A percentile compares a stretch with the other conserved stretches of the same genome.
Conservation (phyloP, 2,797 vertebrate species). For the Phalloptychus januarius region DNA sequence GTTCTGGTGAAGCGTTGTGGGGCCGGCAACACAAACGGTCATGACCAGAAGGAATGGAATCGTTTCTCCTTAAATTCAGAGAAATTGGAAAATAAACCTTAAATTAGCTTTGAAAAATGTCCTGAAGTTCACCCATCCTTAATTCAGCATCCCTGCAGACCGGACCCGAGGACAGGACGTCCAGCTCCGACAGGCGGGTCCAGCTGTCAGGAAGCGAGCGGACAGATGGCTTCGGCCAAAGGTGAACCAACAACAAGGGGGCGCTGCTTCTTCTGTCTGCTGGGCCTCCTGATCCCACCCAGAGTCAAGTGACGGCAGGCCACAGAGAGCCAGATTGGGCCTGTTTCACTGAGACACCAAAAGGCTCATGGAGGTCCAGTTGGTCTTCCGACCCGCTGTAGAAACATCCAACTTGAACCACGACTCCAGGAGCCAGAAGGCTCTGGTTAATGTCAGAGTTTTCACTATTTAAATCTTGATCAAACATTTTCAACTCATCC, state of each 20-base stretch:
- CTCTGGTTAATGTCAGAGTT: neutral
- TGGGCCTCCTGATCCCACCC: constrained; percentile 41
- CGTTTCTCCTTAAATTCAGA: constrained; percentile 5
- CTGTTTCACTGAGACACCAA: neutral
- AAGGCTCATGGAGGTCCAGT: neutral
- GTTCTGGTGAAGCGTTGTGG: constrained; percentile 27
- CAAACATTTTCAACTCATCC: neutral
- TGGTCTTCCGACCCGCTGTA: neutral
- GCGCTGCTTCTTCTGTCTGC: constrained; percentile 76
- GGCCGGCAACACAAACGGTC: constrained; percentile 34
- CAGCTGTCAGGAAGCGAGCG: constrained; percentile 78
- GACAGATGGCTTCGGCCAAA: constrained; percentile 81
- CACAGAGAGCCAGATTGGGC: constrained; percentile 24
- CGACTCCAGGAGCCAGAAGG: neutral
- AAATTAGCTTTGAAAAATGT: constrained; percentile 40
- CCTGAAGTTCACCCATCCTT: constrained; percentile 62
- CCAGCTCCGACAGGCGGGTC: constrained; percentile 74
- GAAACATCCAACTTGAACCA: neutral
- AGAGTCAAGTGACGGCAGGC: constrained; percentile 63
- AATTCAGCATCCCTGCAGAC: constrained; percentile 52
- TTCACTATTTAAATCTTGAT: neutral
- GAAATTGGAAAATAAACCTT: neutral
- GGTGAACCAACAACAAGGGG: constrained; percentile 76
- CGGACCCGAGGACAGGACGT: constrained; percentile 58
- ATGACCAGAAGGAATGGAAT: constrained; percentile 23